Percentiles rank a stretch among this genome's conserved stretches.
Conservation (phyloP, 2,797 vertebrate genomes). For the Pantherophis vulpinus region DNA sequence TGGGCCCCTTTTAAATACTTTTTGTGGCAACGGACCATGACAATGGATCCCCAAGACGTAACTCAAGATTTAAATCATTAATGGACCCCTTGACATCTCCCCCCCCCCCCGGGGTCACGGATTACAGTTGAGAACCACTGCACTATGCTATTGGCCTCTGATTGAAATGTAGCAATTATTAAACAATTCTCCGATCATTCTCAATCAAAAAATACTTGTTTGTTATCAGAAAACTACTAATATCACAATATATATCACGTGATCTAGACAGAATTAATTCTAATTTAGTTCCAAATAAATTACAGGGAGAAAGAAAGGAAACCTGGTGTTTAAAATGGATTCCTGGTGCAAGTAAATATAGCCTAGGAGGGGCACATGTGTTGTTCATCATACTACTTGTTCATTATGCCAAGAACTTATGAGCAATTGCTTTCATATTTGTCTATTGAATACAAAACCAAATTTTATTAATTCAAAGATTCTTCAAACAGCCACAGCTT, state of each 20-base stretch:
- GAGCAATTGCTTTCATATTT: constrained; percentile 16
- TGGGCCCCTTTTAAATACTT: neutral
- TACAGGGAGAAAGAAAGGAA: neutral
- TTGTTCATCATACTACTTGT: constrained; percentile 4
- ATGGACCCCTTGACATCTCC: neutral
- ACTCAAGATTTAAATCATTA: neutral
- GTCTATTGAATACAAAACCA: neutral
- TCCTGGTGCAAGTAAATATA: neutral
- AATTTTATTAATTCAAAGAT: neutral
- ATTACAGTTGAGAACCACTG: neutral
- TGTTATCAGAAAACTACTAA: neutral
- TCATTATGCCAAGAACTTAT: constrained; percentile 1
- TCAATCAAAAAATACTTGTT: neutral
- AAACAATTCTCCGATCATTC: neutral
- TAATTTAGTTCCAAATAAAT: neutral
- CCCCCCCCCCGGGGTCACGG: rapidly evolving
- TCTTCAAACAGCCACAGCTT: neutral
- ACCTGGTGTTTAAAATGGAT: neutral
- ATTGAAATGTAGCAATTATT: neutral
- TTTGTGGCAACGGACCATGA: neutral
- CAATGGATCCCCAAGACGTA: neutral
- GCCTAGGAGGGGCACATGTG: neutral
- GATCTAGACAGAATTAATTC: neutral
- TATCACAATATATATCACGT: neutral
- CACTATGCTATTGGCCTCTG: neutral